Evolutionary conservation across 1,140 invertebrate genomes (phyloP), one percentile per base, ranked within the genome.

Genomic region (Hormaphis cornu): DNA sequence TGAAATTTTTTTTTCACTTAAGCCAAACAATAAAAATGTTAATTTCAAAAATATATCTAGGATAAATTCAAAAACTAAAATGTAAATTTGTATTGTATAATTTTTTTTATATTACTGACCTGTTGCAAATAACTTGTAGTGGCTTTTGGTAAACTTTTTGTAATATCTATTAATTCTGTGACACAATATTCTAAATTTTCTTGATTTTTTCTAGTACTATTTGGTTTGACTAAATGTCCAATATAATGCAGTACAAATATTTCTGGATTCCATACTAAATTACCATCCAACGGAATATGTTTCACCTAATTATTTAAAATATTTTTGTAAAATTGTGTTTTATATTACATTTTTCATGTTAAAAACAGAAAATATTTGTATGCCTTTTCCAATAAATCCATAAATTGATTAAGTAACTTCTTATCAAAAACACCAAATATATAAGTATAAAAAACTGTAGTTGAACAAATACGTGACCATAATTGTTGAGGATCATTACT

Each of bases 251-350:
- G 16, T n/a, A 66, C 61, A 66, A 66, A 66, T 30, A 50, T 37
- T 66, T 66, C 61, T 50, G 61, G 61, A 66, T 66, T 20, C 61
- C 61, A 66, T 33, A 66, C 30, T 33, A 66, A 50, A 66, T 66
- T 66, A 22, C 61, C 61, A 35, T 50, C 61, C 12, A 66, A 66
- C n/a, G 61, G 61, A 35, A 66, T 50, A 35, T 66, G 44, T 50
- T 66, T 66, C 8, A 50, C 30, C 61, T 66, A 44, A 44, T 12
- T n/a, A 46, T 63, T 63, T 4, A 18, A 16, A n/a, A 40, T 9
- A 40, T n/a, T n/a, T 1, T 2, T 40, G 37, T 22, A 22, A 2
- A 28, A 58, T 61, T 44, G n/a, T n/a, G n/a, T 46, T 18, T n/a
- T 28, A 44, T 24, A 12, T n/a, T 44, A 35, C 3, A n/a, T 18